Evolutionary conservation across 2,888 invertebrate species (phyloP).

Genomic region (Ashinkailepas kermadecensis): DNA sequence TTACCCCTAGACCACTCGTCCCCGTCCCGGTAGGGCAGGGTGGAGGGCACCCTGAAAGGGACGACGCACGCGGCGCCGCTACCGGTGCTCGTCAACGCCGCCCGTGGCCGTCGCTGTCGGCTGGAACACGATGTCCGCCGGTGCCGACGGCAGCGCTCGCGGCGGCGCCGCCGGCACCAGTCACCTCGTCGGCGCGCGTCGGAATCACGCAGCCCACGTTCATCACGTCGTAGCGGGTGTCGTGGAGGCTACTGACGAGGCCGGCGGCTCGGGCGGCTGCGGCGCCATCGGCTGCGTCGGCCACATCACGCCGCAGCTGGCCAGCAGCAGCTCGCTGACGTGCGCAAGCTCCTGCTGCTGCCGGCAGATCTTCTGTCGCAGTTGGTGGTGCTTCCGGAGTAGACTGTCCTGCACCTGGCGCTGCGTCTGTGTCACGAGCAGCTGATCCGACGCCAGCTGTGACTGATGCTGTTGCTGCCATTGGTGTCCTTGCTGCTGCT

Average conservation of each 20-base stretch:
- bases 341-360: conserved; percentile 27
- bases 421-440: neutral
- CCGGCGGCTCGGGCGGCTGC: neutral
- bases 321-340: conserved; percentile 4
- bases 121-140: neutral
- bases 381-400: conserved; percentile 25
- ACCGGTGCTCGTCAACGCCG: neutral
- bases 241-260: neutral
- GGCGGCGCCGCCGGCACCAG: neutral
- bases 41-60: too few species aligned
- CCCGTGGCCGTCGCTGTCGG: neutral
- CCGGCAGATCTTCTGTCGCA: conserved; percentile 22
- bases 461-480: neutral
- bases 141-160: neutral
- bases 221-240: neutral
- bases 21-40: too few species aligned
- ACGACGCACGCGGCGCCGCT: too few species aligned
- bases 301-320: neutral
- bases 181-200: neutral
- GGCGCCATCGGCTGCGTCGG: neutral
- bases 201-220: neutral
- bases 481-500: neutral
- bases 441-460: neutral
- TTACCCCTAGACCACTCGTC: too few species aligned
- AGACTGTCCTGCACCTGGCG: conserved; percentile 25